Percentiles rank a stretch among this genome's conserved stretches.
These are phyloP conservation scores for Apus apus DNA, from an alignment of 2,113 vertebrate genomes.

Conservation along the genomic window DNA sequence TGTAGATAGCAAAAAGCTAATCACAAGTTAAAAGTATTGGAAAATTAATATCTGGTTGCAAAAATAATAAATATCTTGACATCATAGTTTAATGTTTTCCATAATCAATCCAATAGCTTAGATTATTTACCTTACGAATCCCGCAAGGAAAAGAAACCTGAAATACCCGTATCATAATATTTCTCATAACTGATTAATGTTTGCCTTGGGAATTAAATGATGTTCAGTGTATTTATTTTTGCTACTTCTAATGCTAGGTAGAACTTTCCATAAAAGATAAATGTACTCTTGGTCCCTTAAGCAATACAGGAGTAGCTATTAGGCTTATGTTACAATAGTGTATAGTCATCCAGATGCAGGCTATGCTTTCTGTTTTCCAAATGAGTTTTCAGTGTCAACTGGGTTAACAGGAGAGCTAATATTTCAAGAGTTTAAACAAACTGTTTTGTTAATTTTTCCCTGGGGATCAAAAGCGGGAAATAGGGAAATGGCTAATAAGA, in stretches of 20 bases:
- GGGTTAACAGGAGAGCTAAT: conserved; percentile 51
- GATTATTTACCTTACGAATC: conserved; percentile 68
- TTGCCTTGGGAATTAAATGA: conserved; percentile 72
- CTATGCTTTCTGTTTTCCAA: conserved; percentile 35
- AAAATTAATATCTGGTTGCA: conserved; percentile 64
- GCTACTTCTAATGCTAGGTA: conserved; percentile 50
- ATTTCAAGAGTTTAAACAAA: conserved; percentile 62
- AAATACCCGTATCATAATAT: conserved; percentile 68
- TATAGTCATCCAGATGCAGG: not conserved
- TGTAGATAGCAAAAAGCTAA: conserved; percentile 58
- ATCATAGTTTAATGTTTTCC: conserved; percentile 69
- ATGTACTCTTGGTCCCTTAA: conserved; percentile 62
- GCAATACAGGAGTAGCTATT: conserved; percentile 37
- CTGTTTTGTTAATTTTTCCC: conserved; percentile 56
- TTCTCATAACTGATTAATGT: conserved; percentile 73
- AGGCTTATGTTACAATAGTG: not conserved
- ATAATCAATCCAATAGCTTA: conserved; percentile 69
- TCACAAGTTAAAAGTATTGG: conserved; percentile 56
- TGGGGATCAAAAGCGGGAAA: not conserved
- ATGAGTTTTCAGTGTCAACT: conserved; percentile 44
- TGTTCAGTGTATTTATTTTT: conserved; percentile 73
- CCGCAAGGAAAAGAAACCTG: conserved; percentile 61
- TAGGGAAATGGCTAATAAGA: conserved; percentile 41
- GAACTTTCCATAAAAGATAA: conserved; percentile 65
- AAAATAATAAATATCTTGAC: conserved; percentile 68